Evolutionary conservation across 2,888 invertebrate species (phyloP).

Genomic region (Exocentrus adspersus): DNA sequence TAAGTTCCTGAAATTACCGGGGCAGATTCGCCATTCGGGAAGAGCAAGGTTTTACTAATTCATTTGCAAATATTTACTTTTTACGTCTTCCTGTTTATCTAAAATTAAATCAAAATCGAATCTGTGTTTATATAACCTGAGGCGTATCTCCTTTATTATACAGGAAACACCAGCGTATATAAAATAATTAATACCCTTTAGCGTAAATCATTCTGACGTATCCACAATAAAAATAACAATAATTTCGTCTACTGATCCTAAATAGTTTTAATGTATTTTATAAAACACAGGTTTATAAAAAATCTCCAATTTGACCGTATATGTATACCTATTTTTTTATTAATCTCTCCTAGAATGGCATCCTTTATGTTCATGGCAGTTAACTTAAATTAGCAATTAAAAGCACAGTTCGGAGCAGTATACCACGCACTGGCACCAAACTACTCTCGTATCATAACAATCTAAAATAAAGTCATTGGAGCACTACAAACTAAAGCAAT

Average conservation of each 20-base stretch:
- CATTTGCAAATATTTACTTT: neutral
- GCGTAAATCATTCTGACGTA: too few relatives aligned
- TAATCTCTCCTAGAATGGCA: too few relatives aligned
- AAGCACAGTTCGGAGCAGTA: slow-evolving; percentile 2
- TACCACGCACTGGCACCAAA: slow-evolving; percentile 8
- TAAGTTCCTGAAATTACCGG: slow-evolving; percentile 21
- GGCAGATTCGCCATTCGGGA: neutral
- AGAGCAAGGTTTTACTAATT: neutral
- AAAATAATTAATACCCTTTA: too few relatives aligned
- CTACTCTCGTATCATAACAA: slow-evolving; percentile 17
- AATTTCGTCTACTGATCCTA: too few relatives aligned
- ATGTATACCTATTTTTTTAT: too few relatives aligned
- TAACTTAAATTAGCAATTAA: slow-evolving; percentile 7
- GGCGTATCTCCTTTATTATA: too few relatives aligned
- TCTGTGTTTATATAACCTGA: neutral
- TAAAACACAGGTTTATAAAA: too few relatives aligned
- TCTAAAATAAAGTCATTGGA: slow-evolving; percentile 46
- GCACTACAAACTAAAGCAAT: slow-evolving; percentile 50
- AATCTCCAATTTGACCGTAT: too few relatives aligned
- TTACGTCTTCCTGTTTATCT: neutral
- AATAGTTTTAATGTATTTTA: too few relatives aligned
- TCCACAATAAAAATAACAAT: too few relatives aligned
- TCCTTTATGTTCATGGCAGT: too few relatives aligned
- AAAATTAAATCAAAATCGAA: neutral
- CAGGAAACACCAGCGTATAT: too few relatives aligned